Evolutionary conservation across 2,113 vertebrate genomes (phyloP), one percentile per base, ranked within the genome.

Genomic region (Chionis minor): DNA sequence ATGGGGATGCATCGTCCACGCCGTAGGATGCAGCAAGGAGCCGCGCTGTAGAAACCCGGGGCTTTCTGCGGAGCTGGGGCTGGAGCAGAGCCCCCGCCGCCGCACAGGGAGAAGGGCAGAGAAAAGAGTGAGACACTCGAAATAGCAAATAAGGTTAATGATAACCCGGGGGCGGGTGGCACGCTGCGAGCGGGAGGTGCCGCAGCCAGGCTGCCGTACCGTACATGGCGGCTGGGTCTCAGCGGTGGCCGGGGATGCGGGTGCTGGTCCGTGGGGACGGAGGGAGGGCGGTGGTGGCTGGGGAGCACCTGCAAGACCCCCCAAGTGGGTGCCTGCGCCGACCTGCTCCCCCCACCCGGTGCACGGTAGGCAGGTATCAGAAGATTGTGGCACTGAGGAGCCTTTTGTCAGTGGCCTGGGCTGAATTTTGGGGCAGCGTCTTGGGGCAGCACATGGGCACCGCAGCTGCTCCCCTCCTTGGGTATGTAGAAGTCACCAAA

Each of bases 121-220:
- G 80, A 45, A 49, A 67, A 75, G 83, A 70, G 66, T 0, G 14
- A 85, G 91, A 54, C 72, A 1, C 88, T 91, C 6, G 10, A 81
- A 93, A 58, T 11, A 85, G 83, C 67, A 91, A 42, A 81, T 21
- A 14, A 92, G 95, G 90, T 95, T 96, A 94, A 93, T 66, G 92
- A 63, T 69, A 55, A 81, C 88, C 81, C 3, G 42, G 89, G 81
- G 86, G 78, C 20, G 26, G 86, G 65, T 30, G 72, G 51, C 77
- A 33, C 47, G 11, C 52, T 18, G 61, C 24, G 45, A 59, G 47
- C 26, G 4, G 35, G 44, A 47, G 47, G 17, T 22, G 62, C 52
- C 8, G 9, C 61, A 35, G 65, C 63, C 44, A 6, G 58, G 45
- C 62, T 71, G 85, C 4, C 4, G 30, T 47, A 44, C 4, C 4